These are phyloP conservation scores for Hippocampus zosterae DNA, from an alignment of 2,113 vertebrate species.

Conservation along the genomic window DNA sequence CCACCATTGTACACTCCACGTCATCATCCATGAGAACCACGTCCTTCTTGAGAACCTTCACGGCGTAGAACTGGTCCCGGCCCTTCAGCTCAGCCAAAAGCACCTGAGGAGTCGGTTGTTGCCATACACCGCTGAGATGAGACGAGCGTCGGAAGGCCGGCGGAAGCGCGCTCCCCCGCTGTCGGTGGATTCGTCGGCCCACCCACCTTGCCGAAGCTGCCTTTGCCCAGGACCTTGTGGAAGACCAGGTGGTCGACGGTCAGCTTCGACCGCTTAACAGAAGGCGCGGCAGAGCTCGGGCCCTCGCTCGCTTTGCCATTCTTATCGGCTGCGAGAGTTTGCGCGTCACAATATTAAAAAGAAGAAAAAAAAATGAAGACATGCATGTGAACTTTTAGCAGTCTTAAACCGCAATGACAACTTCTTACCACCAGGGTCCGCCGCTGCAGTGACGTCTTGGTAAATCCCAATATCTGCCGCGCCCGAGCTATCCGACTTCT, in stretches of 20 bases:
- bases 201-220: conserved; percentile 95
- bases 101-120: conserved; percentile 80
- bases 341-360: conserved; percentile 23
- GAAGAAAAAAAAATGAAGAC: not conserved
- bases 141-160: not conserved
- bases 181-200: not conserved
- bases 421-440: conserved; percentile 60
- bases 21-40: conserved; percentile 97
- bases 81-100: conserved; percentile 90
- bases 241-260: conserved; percentile 81
- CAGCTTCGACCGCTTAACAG: conserved; percentile 59
- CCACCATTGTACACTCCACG: conserved; percentile 97
- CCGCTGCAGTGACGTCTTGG: conserved; percentile 64
- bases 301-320: conserved; percentile 75
- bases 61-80: conserved; percentile 82
- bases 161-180: not conserved
- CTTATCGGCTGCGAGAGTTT: conserved; percentile 51
- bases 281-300: conserved; percentile 13
- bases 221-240: conserved; percentile 95
- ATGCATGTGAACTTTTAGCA: not conserved
- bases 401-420: conserved; percentile 14
- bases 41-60: conserved; percentile 95
- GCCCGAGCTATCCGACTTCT: conserved; percentile 74
- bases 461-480: conserved; percentile 81
- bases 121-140: conserved; percentile 5